Conservation (phyloP, 2,888 invertebrate species). For the Ophion ventricosus region DNA sequence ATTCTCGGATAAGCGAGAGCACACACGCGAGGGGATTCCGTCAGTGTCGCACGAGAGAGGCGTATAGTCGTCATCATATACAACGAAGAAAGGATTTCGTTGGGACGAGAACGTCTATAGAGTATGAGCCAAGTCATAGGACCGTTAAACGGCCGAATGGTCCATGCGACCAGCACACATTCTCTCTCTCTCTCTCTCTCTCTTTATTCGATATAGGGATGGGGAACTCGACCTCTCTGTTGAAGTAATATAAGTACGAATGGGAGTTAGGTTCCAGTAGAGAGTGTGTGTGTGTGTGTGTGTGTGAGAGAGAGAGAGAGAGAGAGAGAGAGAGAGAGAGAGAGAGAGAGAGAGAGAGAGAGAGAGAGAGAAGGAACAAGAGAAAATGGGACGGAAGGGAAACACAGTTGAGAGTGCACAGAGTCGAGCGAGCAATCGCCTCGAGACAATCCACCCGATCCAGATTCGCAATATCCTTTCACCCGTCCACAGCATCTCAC, state of each 20-base stretch:
- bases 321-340: constrained; percentile 19
- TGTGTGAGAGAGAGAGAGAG: not conserved
- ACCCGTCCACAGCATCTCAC: constrained; percentile 22
- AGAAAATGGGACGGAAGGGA: not conserved
- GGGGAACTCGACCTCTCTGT: constrained; percentile 58
- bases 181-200: constrained; percentile 1
- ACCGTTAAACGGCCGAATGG: constrained; percentile 58
- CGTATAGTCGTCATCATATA: constrained; percentile 28
- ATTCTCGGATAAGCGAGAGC: constrained; percentile 26
- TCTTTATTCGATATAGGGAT: constrained; percentile 30
- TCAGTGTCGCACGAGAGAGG: constrained; percentile 46
- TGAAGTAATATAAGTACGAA: constrained; percentile 63
- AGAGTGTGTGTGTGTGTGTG: no score
- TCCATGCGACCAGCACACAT: constrained; percentile 14
- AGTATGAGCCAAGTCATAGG: constrained; percentile 52
- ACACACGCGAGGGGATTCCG: constrained; percentile 46
- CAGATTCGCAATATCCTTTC: constrained; percentile 64
- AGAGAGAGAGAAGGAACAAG: not conserved
- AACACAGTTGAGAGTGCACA: constrained; percentile 9
- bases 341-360: constrained; percentile 4
- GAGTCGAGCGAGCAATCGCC: constrained; percentile 55
- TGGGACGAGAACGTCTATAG: constrained; percentile 17
- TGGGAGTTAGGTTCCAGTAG: constrained; percentile 28
- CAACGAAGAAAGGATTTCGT: constrained; percentile 50
- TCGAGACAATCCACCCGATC: constrained; percentile 45